Evolutionary conservation across 2,113 vertebrate genomes (phyloP).

Genomic region (Sclerurus mexicanus): DNA sequence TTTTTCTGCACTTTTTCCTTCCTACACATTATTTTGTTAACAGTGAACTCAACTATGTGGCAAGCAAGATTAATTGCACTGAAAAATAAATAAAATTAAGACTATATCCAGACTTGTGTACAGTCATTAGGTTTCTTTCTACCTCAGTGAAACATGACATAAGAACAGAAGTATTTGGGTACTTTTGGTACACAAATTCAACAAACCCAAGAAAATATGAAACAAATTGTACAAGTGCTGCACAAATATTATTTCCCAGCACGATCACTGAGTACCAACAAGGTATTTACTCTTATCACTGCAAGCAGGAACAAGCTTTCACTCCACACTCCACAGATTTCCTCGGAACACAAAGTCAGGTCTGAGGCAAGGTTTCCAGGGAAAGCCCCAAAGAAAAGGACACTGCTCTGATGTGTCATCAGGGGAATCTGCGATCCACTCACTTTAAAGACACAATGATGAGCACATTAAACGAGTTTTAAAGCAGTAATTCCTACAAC

Average conservation of each 20-base stretch:
- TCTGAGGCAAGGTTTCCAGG: background rate
- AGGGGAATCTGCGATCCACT: background rate
- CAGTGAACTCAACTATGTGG: background rate
- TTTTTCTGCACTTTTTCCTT: background rate
- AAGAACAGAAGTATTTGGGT: background rate
- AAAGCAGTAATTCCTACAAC: background rate
- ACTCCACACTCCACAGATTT: rapidly evolving
- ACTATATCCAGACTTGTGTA: background rate
- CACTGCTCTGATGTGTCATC: background rate
- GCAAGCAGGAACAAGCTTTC: background rate
- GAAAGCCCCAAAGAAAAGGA: background rate
- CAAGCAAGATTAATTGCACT: background rate
- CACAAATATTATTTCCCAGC: background rate
- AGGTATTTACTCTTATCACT: background rate
- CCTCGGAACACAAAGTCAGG: background rate
- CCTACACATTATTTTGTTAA: background rate
- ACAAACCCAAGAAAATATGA: background rate
- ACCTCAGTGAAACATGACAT: rapidly evolving
- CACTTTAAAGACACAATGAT: background rate
- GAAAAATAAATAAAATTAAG: background rate
- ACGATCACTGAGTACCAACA: background rate
- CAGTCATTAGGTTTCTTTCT: background rate
- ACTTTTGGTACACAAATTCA: background rate
- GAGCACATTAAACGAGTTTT: background rate
- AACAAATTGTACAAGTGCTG: background rate